A percentile compares a stretch with the other conserved stretches of the same genome.
Conservation (phyloP, 2,113 vertebrate species). For the Melospiza georgiana region DNA sequence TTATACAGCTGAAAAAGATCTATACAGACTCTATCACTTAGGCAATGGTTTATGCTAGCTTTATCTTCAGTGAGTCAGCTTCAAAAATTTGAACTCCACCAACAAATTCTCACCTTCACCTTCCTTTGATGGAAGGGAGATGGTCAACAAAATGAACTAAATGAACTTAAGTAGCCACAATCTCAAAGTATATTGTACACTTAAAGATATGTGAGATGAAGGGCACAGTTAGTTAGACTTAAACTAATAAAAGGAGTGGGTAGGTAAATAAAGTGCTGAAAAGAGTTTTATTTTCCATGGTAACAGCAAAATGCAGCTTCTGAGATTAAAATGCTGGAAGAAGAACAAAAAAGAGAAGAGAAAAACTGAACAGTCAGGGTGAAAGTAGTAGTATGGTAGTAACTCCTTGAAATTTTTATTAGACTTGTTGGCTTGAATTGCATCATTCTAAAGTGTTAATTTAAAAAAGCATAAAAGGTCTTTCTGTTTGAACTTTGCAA, state of each 20-base stretch:
- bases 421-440: background rate
- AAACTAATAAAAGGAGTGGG: background rate
- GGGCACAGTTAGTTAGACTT: background rate
- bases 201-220: background rate
- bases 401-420: background rate
- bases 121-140: background rate
- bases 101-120: background rate
- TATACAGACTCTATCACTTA: background rate
- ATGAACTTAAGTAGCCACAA: background rate
- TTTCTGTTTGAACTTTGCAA: background rate
- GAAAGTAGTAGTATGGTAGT: background rate
- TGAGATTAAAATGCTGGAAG: background rate
- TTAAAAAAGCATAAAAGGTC: background rate
- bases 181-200: background rate
- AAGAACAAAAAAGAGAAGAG: background rate
- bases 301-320: background rate
- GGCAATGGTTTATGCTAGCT: background rate
- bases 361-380: background rate
- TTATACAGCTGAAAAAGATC: background rate
- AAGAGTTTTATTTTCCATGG: background rate
- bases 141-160: background rate
- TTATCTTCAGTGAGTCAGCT: background rate
- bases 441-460: background rate
- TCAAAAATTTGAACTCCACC: background rate
- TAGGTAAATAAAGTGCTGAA: background rate